phyloP scores from a whole-genome alignment of 2,888 invertebrate genomes.

The Conus canariensis region DNA sequence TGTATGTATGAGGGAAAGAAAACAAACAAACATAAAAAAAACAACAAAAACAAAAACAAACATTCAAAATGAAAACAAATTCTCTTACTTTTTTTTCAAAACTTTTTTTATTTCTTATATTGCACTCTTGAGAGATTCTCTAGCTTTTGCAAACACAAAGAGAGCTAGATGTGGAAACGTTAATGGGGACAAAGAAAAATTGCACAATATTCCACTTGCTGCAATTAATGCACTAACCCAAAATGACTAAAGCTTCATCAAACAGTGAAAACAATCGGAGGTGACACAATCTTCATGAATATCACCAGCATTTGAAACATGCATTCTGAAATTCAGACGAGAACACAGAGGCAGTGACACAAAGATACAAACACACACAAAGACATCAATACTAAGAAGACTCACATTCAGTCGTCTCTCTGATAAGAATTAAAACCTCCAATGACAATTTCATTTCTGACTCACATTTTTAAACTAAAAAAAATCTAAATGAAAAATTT shows the following conservation, averaged over 20 bases:
- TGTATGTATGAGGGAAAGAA: too few relatives aligned
- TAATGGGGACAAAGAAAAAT: not conserved
- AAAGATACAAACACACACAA: not conserved
- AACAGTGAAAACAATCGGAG: not conserved
- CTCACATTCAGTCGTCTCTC: not conserved
- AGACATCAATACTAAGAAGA: not conserved
- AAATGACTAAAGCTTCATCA: slow-evolving; percentile 8
- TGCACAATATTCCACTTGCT: not conserved
- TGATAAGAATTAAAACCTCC: too few relatives aligned
- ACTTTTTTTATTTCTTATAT: slow-evolving; percentile 2
- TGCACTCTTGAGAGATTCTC: slow-evolving; percentile 15
- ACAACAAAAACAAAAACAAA: not conserved
- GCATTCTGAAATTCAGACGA: not conserved
- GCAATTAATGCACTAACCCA: not conserved
- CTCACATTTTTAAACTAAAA: too few relatives aligned
- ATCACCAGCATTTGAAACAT: not conserved
- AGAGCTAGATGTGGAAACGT: not conserved
- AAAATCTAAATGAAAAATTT: too few relatives aligned
- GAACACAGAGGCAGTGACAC: not conserved
- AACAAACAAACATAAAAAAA: not conserved
- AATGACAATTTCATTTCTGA: too few relatives aligned
- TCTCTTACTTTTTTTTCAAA: not conserved
- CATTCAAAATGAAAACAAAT: not conserved
- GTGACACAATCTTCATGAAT: not conserved
- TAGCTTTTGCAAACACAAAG: slow-evolving; percentile 8